Base-by-base conservation (phyloP, 2,797 vertebrate genomes). In the Hybognathus amarus region DNA sequence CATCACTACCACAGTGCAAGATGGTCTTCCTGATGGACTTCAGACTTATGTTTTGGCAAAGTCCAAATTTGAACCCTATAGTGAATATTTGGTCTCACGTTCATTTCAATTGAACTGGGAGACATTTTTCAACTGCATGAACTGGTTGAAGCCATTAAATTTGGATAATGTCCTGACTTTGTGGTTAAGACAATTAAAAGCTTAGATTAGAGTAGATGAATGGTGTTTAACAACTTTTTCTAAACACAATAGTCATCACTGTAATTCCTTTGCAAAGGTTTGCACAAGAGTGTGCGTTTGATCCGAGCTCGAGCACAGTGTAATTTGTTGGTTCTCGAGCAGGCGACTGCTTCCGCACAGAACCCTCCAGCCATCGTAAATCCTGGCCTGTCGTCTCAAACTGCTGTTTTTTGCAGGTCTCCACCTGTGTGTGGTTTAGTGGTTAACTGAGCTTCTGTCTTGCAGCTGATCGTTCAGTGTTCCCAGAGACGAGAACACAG, bases 351-450 rank as follows among this genome's bases (percentile, higher is more conserved):
- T 92, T 93, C 92, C 92, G 92, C 89, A 89, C 89, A 91, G 92
- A 94, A 93, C 93, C 94, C 93, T 92, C 90, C 77, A 79, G 92
- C 87, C 69, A 76, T 92, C 91, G 86, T 95, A 95, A 95, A 95
- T 95, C 94, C 93, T 91, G 83, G 89, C 90, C 91, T 90, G 30
- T n/a, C 93, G 94, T 94, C 93, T 94, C 86, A 45, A 85, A 87
- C 90, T 91, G 92, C 92, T 94, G 93, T 94, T 94, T 92, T 95
- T 94, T 93, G 92, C 89, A 84, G 90, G 90, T 94, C 94, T n/a
- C 94, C 94, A 95, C 94, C 93, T 95, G 93, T 91, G 94, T 91
- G 93, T 94, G 93, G 93, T 95, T 95, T 94, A 93, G 93, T 93
- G 94, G 94, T 95, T 94, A 94, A 94, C 93, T 89, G 92, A 85